Evolutionary conservation across 2,888 invertebrate species (phyloP), one percentile per base, ranked within the genome.

Genomic region (Campoplex capitator): DNA sequence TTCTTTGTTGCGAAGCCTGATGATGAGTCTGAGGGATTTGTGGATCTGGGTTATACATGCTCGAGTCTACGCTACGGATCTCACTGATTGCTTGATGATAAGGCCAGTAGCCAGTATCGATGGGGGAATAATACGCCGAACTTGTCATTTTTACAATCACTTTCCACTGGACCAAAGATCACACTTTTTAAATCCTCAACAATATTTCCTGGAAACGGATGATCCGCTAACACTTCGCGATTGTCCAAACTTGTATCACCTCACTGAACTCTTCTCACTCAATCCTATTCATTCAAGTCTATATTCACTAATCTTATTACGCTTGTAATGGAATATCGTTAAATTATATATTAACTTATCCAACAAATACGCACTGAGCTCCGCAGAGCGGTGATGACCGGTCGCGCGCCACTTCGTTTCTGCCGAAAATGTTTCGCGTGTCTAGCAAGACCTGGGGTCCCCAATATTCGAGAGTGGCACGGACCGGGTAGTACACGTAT

Each of bases 91-190:
- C 71, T 58, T 87, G 84, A 51, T 89, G 91, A 85, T 90, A 90
- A 1, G 90, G 88, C 92, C 92, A 93, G 74, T 92, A 91, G 23
- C 89, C 89, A 6, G 81, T 16, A 42, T 92, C 92, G 81, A 32
- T 86, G 45, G 78, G 89, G 4, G 90, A 54, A 67, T 90, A 92
- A 74, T 91, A 91, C 3, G 90, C 86, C 1, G 91, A 91, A 74
- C 91, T 92, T 23, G 91, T 62, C 93, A 93, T 93, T n/a, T 54
- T 90, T 68, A n/a, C 42, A n/a, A 42, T 42, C 67, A 42, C 42
- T 67, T 42, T 42, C 9, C 23, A 70, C 28, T 23, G 28, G 23
- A 13, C 23, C 13, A 58, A 23, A 68, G n/a, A 70, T 32, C 9
- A n/a, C 28, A 42, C 42, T 62, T 51, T n/a, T 32, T 9, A 4